Evolutionary conservation across 2,113 vertebrate species (phyloP).

Genomic region (Nematolebias whitei): DNA sequence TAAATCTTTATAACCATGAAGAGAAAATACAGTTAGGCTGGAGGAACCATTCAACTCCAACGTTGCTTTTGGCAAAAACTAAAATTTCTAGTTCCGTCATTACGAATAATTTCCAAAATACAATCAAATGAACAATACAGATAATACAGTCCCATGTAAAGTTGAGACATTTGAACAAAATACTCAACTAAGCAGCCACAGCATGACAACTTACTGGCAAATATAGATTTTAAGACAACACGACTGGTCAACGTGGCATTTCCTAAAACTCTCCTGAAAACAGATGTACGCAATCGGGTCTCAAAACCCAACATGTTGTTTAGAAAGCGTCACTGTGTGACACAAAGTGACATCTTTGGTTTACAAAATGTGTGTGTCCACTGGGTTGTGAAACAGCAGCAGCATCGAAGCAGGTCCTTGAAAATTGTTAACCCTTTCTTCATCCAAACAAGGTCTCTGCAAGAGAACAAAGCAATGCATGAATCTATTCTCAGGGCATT

Average conservation of each 20-base stretch:
- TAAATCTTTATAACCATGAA: no score
- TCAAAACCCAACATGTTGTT: neutral
- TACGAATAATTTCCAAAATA: no score
- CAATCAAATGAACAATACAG: no score
- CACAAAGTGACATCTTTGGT: neutral
- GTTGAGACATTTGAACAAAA: no score
- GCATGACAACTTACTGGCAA: no score
- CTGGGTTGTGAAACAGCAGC: neutral
- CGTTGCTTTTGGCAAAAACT: no score
- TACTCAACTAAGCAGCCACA: no score
- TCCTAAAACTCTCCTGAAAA: neutral
- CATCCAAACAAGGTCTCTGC: slow-evolving; percentile 29
- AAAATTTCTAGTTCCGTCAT: no score
- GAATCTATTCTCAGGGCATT: no score
- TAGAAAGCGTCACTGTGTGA: neutral
- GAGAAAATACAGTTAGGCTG: no score
- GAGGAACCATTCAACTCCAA: no score
- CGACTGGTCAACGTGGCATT: neutral
- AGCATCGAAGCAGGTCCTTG: neutral
- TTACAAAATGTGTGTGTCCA: neutral
- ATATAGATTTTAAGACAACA: neutral
- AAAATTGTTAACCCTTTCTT: slow-evolving; percentile 13
- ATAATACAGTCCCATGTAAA: no score
- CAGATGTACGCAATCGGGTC: neutral
- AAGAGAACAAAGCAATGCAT: neutral